Percentiles rank a stretch among this genome's conserved stretches.
phyloP scores from a whole-genome alignment of 2,888 invertebrate genomes.

The Troides aeacus region DNA sequence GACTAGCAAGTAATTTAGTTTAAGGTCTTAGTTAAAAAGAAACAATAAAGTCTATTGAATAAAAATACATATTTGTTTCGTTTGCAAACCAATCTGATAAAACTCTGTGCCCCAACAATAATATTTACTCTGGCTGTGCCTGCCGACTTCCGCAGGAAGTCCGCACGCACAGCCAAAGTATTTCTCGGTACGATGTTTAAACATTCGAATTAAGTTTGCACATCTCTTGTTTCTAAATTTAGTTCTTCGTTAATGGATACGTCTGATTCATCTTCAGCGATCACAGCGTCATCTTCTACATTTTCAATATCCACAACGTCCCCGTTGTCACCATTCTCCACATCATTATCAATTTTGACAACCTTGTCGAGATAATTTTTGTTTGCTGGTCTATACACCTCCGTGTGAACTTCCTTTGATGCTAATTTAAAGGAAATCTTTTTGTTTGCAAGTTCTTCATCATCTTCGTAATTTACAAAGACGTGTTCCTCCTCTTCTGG shows the following conservation, averaged over 20 bases:
- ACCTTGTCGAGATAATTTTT: no score
- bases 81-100: no score
- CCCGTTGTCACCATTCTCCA: background rate
- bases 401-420: constrained; percentile 38
- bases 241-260: constrained; percentile 13
- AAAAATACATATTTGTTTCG: no score
- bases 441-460: constrained; percentile 12
- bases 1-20: constrained; percentile 22
- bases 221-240: constrained; percentile 3
- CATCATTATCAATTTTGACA: background rate
- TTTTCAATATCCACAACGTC: background rate
- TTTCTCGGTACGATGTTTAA: no score
- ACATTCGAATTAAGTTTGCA: background rate
- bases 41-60: constrained; percentile 18
- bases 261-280: constrained; percentile 20
- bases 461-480: constrained; percentile 22
- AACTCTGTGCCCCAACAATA: no score
- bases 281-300: constrained; percentile 5
- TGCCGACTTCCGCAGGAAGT: no score
- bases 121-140: no score
- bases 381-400: constrained; percentile 29
- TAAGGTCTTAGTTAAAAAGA: constrained; percentile 4
- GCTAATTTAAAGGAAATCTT: constrained; percentile 36
- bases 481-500: constrained; percentile 47
- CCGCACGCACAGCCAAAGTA: no score